Base-by-base conservation (phyloP, 2,797 vertebrate species). In the Micropoecilia bifurca region DNA sequence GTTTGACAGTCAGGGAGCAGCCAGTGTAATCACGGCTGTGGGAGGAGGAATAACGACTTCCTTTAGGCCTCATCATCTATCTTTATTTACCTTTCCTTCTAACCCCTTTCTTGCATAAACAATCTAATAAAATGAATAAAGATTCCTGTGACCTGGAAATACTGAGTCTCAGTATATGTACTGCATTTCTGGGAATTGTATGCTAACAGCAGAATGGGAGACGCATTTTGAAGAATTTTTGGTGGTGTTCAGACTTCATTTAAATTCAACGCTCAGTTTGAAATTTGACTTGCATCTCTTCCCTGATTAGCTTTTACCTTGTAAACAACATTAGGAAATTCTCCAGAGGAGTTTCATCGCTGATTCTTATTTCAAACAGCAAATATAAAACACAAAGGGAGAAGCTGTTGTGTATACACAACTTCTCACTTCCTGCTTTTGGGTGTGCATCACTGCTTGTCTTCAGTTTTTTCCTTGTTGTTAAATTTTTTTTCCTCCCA, bases 11-110 rank as follows among this genome's bases (percentile, higher is more conserved):
- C 78, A 63, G 83, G 79, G 45, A 83, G 76, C 80, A 82, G 85
- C 63, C 6, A 59, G 77, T 71, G 68, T 88, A 89, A 90, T 90
- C 86, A 83, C 87, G 83, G 81, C 87, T 90, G 86, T 74, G 81
- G 81, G 76, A 77, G 50, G 66, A 86, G 75, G 72, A 77, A 80
- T 78, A 72, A 78, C 81, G 73, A 85, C 81, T 74, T 85, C 81
- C 79, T 88, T 85, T 69, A 84, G 77, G 80, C 39, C 45, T 1
- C 45, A n/a, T 79, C 79, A 75, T 89, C 81, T 39, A 45, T 86
- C 85, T 83, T 76, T 18, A 61, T 43, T 76, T 81, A 71, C 59
- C 63, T 57, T n/a, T 86, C 71, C 53, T 18, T 80, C 73, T 79
- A 48, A 0, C 55, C 33, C 20, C 25, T 59, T 39, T 46, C 22